phyloP scores from a whole-genome alignment of 2,888 invertebrate genomes.

The Rhimphoctona megacephalus region DNA sequence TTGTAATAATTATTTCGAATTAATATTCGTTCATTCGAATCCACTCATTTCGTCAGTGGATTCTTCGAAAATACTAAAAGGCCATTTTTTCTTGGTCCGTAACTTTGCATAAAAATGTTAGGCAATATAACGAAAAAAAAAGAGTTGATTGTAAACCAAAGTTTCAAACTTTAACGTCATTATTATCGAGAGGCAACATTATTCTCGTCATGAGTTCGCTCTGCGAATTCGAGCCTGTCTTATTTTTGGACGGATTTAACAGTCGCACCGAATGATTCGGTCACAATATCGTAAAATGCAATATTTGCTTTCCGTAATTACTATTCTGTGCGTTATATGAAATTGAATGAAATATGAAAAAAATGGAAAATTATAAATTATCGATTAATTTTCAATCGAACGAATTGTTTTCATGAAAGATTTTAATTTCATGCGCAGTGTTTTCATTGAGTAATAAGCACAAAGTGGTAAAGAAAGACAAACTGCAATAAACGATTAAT shows the following conservation, averaged over 20 bases:
- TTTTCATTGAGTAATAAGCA: background rate
- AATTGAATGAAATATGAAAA: background rate
- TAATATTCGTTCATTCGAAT: background rate
- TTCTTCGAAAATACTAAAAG: background rate
- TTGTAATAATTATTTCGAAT: background rate
- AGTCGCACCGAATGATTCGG: background rate
- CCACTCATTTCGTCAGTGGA: background rate
- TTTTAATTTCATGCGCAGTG: background rate
- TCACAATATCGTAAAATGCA: background rate
- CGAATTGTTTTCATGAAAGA: background rate
- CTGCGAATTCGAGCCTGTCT: background rate
- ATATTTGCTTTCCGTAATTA: background rate
- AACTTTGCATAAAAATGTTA: background rate
- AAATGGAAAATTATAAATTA: background rate
- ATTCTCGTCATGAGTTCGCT: conserved; percentile 11
- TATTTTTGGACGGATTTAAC: conserved; percentile 17
- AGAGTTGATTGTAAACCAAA: background rate
- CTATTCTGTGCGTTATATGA: background rate
- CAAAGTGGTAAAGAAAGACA: conserved; percentile 7
- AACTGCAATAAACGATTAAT: conserved; percentile 7
- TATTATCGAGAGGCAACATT: background rate
- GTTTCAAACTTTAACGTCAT: background rate
- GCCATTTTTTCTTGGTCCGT: background rate
- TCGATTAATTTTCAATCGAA: background rate
- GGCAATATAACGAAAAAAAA: background rate